Evolutionary conservation across 2,797 vertebrate species (phyloP), one percentile per base, ranked within the genome.

Genomic region (Gallinago stenura): DNA sequence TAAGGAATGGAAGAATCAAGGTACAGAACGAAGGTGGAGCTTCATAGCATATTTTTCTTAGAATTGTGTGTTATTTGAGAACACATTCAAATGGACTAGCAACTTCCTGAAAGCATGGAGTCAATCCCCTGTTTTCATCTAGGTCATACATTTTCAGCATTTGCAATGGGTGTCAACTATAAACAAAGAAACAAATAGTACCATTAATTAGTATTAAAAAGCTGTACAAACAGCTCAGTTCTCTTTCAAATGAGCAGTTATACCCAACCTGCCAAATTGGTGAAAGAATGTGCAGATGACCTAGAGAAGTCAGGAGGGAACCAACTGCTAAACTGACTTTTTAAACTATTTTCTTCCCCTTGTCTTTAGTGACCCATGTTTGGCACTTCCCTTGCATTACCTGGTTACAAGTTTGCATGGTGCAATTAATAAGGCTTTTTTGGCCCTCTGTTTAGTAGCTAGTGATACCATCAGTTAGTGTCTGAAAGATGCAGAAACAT

Each of bases 171-270:
- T 65, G 19, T 85, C 66, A 65, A 46, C 19, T 25, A 60, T 73
- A 90, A 83, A 57, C 68, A 79, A 89, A 93, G 70, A 33, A 95
- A 65, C 22, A 79, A 87, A 73, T 81, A 53, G 21, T 78, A 39
- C 18, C 35, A 8, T 48, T 91, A 78, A 84, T 48, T 48, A 30
- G 35, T 43, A 15, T 48, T 75, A 64, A 65, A 65, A 83, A 54
- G 22, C 54, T 66, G 28, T 56, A 39, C 46, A 56, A 73, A 58
- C 53, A 91, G 33, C n/a, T 51, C 37, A 35, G 17, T 60, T 56
- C 64, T 58, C 41, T 50, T 51, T 76, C 24, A 53, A 71, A 77
- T 19, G 22, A 72, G 43, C 14, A 26, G 25, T 41, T 85, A 25
- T n/a, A 57, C 30, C 54, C 41, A 51, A 35, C 30, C 15, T 45